Percentiles rank a stretch among this genome's conserved stretches.
Evolutionary conservation across 2,113 vertebrate genomes (phyloP).

Genomic region (Fulica atra): DNA sequence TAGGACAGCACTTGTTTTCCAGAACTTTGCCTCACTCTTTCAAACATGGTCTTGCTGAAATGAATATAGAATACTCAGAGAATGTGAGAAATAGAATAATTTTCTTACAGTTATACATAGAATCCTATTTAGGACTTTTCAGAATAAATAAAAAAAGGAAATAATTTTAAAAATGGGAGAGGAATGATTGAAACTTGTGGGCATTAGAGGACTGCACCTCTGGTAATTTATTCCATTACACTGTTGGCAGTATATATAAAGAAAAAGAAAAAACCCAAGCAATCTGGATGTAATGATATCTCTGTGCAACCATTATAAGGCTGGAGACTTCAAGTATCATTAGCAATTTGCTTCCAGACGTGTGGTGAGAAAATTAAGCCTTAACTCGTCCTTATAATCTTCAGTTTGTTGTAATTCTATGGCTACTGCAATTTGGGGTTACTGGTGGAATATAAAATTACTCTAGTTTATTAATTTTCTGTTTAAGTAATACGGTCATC

Average conservation of each 20-base stretch:
- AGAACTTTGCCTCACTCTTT: not conserved
- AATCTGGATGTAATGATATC: not conserved
- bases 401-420: not conserved
- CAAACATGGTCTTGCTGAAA: not conserved
- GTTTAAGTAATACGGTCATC: not conserved
- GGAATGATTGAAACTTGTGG: not conserved
- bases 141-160: not conserved
- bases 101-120: not conserved
- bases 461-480: constrained; percentile 45
- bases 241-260: not conserved
- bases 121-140: not conserved
- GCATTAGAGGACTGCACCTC: not conserved
- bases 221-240: not conserved
- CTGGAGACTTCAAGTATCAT: constrained; percentile 10
- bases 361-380: not conserved
- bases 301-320: not conserved
- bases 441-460: constrained; percentile 2
- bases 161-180: not conserved
- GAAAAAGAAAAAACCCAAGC: not conserved
- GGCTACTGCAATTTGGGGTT: not conserved
- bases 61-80: not conserved
- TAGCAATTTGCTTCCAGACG: constrained; percentile 34
- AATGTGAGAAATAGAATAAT: not conserved
- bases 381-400: constrained; percentile 32
- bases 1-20: not conserved